These are phyloP conservation scores for Ophion obscuratus DNA, from an alignment of 2,888 invertebrate species.

Conservation along the genomic window DNA sequence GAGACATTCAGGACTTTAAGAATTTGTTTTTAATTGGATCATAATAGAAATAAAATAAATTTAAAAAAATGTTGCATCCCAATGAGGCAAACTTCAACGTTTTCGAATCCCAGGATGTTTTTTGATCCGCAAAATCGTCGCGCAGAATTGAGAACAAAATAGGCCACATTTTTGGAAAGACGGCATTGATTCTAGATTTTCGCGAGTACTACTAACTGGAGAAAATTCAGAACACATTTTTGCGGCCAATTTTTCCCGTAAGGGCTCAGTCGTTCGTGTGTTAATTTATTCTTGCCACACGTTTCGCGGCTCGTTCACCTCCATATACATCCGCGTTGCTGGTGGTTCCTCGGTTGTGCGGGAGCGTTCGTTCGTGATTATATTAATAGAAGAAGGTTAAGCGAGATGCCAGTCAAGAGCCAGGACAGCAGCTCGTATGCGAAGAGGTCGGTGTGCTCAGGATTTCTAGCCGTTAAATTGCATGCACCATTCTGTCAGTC, in stretches of 20 bases:
- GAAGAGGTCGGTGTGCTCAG: constrained; percentile 59
- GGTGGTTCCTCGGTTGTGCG: constrained; percentile 11
- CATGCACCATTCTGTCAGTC: constrained; percentile 31
- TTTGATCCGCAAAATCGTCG: no score
- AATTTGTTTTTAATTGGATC: no score
- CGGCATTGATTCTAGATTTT: no score
- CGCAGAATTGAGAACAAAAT: no score
- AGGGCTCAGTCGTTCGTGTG: constrained; percentile 1
- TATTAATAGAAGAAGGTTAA: constrained; percentile 68
- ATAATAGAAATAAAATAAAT: no score
- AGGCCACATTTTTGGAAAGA: no score
- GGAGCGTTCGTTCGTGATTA: constrained; percentile 55
- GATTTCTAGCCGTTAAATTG: constrained; percentile 45
- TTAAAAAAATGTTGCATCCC: no score
- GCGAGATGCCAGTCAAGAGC: constrained; percentile 62
- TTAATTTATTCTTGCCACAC: neutral
- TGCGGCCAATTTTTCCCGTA: neutral
- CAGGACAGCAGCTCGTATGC: constrained; percentile 29
- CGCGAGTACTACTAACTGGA: no score
- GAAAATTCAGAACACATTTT: neutral
- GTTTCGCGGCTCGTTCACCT: constrained; percentile 53
- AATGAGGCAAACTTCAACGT: no score
- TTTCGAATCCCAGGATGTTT: no score
- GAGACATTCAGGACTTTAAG: no score
- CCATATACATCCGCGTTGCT: constrained; percentile 46